Evolutionary conservation across 2,113 vertebrate species (phyloP).

Genomic region (Barbus barbus): DNA sequence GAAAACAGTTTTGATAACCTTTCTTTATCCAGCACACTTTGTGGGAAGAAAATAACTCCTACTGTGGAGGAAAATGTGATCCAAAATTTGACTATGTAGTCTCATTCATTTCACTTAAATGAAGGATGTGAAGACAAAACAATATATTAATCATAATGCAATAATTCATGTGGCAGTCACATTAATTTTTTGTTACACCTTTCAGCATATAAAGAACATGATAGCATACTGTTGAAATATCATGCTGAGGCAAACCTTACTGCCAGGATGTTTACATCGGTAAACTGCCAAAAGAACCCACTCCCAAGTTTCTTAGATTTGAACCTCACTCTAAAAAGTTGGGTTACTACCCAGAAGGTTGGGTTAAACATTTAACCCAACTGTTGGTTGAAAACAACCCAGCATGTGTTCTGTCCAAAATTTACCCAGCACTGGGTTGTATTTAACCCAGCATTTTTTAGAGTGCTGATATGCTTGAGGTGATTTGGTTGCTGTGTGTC

Average conservation of each 20-base stretch:
- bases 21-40: background rate
- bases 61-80: background rate
- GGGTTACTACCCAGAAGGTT: no score
- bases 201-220: background rate
- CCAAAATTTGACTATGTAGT: background rate
- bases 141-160: background rate
- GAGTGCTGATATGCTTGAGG: background rate
- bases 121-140: background rate
- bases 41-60: background rate
- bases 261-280: background rate
- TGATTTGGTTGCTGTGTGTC: background rate
- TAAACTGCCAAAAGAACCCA: background rate
- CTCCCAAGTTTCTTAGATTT: background rate
- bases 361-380: no score
- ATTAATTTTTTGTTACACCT: background rate
- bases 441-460: no score
- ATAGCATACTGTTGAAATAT: background rate
- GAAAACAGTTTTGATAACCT: constrained; percentile 42
- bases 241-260: background rate
- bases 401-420: no score
- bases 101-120: background rate
- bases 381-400: no score
- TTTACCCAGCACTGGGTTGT: no score
- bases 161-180: background rate
- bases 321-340: no score